Conservation (phyloP, 2,113 vertebrate species). For the Leptobrachium ailaonicum region DNA sequence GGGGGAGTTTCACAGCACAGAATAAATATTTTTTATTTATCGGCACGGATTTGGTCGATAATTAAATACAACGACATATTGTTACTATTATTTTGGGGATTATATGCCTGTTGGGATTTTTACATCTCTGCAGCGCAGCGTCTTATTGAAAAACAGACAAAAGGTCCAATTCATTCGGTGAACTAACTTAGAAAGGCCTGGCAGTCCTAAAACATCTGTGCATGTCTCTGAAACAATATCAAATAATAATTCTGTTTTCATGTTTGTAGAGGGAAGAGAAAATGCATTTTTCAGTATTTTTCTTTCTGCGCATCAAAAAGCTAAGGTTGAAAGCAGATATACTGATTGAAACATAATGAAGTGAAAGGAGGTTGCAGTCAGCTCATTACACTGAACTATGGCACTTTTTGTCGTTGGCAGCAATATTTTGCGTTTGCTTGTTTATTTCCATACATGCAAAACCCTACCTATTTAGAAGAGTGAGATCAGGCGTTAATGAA, state of each 20-base stretch:
- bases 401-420: too few species aligned
- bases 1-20: neutral
- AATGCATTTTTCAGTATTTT: neutral
- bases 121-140: neutral
- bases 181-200: neutral
- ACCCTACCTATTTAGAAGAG: too few species aligned
- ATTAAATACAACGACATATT: neutral
- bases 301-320: neutral
- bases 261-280: neutral
- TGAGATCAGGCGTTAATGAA: too few species aligned
- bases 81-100: neutral
- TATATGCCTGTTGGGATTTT: neutral
- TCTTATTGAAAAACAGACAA: neutral
- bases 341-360: neutral
- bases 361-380: neutral
- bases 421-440: too few species aligned
- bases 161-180: neutral
- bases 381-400: too few species aligned
- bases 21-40: constrained; percentile 5
- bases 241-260: neutral
- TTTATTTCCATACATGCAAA: too few species aligned
- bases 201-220: neutral
- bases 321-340: too few species aligned
- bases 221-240: neutral
- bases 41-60: neutral